These are phyloP conservation scores for Thymelicus lineola DNA, from an alignment of 2,888 invertebrate genomes.

Conservation along the genomic window DNA sequence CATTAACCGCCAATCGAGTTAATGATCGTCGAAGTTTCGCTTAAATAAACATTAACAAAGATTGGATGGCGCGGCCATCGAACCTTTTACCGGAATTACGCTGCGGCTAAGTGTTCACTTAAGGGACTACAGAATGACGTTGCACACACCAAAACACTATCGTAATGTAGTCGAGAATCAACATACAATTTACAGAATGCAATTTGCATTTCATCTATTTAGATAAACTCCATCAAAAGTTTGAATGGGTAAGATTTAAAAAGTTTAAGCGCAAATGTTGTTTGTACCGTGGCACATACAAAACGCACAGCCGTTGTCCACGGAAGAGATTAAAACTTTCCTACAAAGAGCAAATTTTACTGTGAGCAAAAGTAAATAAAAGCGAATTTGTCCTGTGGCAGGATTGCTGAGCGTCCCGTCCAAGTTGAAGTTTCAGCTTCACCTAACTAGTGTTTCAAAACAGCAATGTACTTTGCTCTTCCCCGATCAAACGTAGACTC, in stretches of 20 bases:
- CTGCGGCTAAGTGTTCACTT: constrained; percentile 70
- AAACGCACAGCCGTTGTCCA: constrained; percentile 56
- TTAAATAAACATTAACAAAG: constrained; percentile 80
- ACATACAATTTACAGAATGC: background rate
- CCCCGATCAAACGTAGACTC: constrained; percentile 48
- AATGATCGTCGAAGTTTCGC: constrained; percentile 78
- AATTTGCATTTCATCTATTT: background rate
- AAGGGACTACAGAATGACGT: constrained; percentile 43
- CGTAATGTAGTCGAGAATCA: constrained; percentile 5
- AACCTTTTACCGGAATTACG: constrained; percentile 80
- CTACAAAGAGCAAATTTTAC: constrained; percentile 78
- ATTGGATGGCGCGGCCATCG: constrained; percentile 65
- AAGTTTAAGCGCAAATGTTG: constrained; percentile 50
- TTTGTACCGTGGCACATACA: constrained; percentile 49
- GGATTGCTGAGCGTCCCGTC: constrained; percentile 62
- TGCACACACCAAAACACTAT: constrained; percentile 38
- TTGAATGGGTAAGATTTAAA: constrained; percentile 45
- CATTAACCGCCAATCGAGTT: constrained; percentile 75
- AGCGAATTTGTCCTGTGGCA: constrained; percentile 77
- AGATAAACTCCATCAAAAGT: background rate
- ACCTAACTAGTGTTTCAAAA: constrained; percentile 58
- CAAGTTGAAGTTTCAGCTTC: constrained; percentile 60
- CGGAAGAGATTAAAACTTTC: constrained; percentile 78
- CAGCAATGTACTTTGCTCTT: constrained; percentile 58
- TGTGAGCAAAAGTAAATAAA: constrained; percentile 81